A percentile compares a stretch with the other conserved stretches of the same genome.
phyloP scores from a whole-genome alignment of 2,888 invertebrate genomes.

The Aspidapion aeneum region DNA sequence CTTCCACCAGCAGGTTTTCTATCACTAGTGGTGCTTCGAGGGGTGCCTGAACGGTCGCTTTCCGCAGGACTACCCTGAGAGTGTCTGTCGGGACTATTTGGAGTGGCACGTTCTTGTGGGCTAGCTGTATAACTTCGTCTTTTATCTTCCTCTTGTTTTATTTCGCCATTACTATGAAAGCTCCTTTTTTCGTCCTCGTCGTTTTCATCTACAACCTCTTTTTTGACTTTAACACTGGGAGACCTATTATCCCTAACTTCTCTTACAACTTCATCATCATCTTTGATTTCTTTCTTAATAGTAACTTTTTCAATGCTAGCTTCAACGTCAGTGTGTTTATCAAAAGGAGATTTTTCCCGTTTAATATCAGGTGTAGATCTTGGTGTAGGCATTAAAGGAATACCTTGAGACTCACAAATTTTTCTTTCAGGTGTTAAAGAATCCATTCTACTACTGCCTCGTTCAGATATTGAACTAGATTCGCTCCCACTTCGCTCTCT shows the following conservation, averaged over 20 bases:
- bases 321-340: slow-evolving; percentile 47
- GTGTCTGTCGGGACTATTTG: slow-evolving; percentile 60
- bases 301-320: slow-evolving; percentile 39
- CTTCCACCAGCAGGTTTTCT: slow-evolving; percentile 62
- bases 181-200: slow-evolving; percentile 47
- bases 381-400: slow-evolving; percentile 56
- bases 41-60: slow-evolving; percentile 74
- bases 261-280: slow-evolving; percentile 42
- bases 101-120: slow-evolving; percentile 42
- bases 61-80: slow-evolving; percentile 70
- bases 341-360: slow-evolving; percentile 49
- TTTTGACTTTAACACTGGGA: slow-evolving; percentile 41
- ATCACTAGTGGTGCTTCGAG: slow-evolving; percentile 60
- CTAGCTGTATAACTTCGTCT: slow-evolving; percentile 45
- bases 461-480: slow-evolving; percentile 82
- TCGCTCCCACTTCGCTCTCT: slow-evolving; percentile 85
- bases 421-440: slow-evolving; percentile 79
- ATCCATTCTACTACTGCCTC: slow-evolving; percentile 76
- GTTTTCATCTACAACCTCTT: slow-evolving; percentile 41
- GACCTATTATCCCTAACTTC: slow-evolving; percentile 37
- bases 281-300: slow-evolving; percentile 44
- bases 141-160: slow-evolving; percentile 41
- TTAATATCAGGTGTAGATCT: slow-evolving; percentile 69
- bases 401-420: slow-evolving; percentile 56
- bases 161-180: slow-evolving; percentile 43